Evolutionary conservation across 2,888 invertebrate genomes (phyloP), one percentile per base, ranked within the genome.

Genomic region (Drosophila meridiana): DNA sequence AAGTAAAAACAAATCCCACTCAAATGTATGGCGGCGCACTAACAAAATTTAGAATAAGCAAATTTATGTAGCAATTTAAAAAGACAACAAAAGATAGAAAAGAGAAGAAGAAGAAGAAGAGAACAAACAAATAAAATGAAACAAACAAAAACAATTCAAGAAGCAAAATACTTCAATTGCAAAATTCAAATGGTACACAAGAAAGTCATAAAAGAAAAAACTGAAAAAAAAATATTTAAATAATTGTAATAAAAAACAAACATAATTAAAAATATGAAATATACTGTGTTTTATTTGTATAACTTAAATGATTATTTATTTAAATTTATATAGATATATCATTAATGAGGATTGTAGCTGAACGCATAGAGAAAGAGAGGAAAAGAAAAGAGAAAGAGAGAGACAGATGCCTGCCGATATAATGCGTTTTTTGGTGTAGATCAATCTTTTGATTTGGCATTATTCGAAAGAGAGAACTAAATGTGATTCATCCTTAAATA

Each of bases 211-310:
- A 80, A 47, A 47, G 2, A 47, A 70, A 81, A 84, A 45, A 58
- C 34, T 67, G 70, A 78, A 74, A 76, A 76, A 87, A 73, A 90
- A 81, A 86, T 88, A 90, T 90, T 89, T 89, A 90, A 90, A 87
- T 87, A 82, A 90, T 90, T 91, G 89, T 91, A 89, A 90, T 90
- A 89, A 90, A 90, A 87, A 89, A 76, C 68, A 63, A 78, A 78
- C 70, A 72, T 80, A 83, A 88, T 86, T 73, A 73, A 73, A 70
- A 81, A 60, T 62, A 55, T 53, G 48, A 65, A 57, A 48, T 0
- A 11, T 2, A 9, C 7, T 14, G 48, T 4, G 40, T 77, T 70
- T 79, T 26, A 57, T 26, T 60, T 13, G 0, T 7, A 9, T 13
- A 8, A 7, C 1, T 8, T n/a, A 0, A n/a, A 11, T 8, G 9